A percentile compares a stretch with the other conserved stretches of the same genome.
phyloP scores from a whole-genome alignment of 2,113 vertebrate genomes.

The Cathartes aura region DNA sequence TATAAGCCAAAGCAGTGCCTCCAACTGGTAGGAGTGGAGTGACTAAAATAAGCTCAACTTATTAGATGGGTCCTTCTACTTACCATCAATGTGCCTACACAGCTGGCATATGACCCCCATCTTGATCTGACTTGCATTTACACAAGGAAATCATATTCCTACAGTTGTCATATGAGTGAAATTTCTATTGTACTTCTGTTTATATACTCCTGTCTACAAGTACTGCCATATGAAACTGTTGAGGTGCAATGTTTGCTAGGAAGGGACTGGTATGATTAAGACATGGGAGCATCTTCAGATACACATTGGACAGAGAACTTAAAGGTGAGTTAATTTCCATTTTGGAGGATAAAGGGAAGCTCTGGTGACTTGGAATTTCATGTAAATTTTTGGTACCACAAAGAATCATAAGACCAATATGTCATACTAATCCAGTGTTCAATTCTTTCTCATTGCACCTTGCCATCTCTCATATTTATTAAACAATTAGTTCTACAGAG shows the following conservation, averaged over 20 bases:
- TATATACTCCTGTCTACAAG: background rate
- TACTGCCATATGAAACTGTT: background rate
- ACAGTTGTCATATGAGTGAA: background rate
- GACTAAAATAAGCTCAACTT: background rate
- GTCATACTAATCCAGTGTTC: background rate
- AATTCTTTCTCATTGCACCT: background rate
- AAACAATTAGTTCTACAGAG: background rate
- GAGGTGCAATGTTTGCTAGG: background rate
- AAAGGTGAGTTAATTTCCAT: background rate
- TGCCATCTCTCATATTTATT: background rate
- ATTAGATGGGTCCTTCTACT: background rate
- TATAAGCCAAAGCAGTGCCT: background rate
- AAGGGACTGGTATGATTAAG: background rate
- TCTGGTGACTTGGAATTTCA: background rate
- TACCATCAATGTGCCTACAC: background rate
- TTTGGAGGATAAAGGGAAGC: background rate
- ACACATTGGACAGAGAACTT: background rate
- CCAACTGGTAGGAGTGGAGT: background rate
- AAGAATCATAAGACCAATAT: background rate
- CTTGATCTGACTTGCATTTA: background rate
- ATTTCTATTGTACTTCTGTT: background rate
- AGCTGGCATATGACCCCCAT: background rate
- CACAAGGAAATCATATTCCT: background rate
- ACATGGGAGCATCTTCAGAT: background rate
- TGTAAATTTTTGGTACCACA: background rate